These are phyloP conservation scores for Melipona beecheii DNA, from an alignment of 2,888 invertebrate genomes.

Conservation along the genomic window DNA sequence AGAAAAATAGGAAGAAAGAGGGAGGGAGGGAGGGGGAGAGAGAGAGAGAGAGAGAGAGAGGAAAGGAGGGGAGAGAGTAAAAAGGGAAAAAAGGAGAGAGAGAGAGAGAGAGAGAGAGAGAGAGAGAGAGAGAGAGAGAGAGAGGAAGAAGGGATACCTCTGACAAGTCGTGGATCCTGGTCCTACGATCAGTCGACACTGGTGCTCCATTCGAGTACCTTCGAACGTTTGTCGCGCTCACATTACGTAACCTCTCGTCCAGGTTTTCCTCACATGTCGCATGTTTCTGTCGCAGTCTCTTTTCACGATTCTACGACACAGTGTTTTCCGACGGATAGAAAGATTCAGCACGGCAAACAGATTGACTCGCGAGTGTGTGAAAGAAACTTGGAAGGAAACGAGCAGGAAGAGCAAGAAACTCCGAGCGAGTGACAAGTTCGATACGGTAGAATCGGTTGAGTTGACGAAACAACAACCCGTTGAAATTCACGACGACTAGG, in stretches of 20 bases:
- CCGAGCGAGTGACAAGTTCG: neutral
- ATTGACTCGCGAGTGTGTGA: constrained; percentile 21
- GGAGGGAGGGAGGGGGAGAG: constrained; percentile 25
- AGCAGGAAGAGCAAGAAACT: too few relatives aligned
- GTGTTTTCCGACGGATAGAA: neutral
- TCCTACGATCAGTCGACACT: constrained; percentile 67
- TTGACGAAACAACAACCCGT: neutral
- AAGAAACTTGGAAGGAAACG: constrained; percentile 1
- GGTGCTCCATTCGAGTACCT: constrained; percentile 64
- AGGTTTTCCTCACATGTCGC: neutral
- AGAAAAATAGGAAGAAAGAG: neutral
- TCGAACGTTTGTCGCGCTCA: constrained; percentile 40
- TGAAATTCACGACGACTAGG: neutral
- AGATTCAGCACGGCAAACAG: neutral
- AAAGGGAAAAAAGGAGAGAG: constrained; percentile 2
- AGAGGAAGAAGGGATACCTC: constrained; percentile 44
- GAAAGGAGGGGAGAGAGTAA: too few relatives aligned
- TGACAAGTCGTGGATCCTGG: constrained; percentile 49
- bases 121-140: constrained; percentile 19
- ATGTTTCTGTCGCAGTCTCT: neutral
- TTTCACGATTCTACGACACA: too few relatives aligned
- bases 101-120: constrained; percentile 15
- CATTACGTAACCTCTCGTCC: neutral
- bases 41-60: constrained; percentile 43
- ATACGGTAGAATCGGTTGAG: too few relatives aligned